Conservation (phyloP, 2,113 vertebrate species). For the Lampris megalopsis region DNA sequence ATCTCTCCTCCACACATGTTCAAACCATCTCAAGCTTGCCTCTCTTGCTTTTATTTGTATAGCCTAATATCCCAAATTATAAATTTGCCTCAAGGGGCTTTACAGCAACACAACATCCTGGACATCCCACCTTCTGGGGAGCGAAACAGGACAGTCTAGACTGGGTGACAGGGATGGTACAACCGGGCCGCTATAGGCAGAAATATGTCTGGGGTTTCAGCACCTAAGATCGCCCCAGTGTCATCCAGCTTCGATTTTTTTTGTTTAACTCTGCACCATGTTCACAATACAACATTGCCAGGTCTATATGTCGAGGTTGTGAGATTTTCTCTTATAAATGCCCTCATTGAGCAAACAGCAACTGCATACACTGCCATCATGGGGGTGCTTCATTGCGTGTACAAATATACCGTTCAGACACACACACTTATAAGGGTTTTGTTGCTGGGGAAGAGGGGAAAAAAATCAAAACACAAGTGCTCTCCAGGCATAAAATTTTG, state of each 20-base stretch:
- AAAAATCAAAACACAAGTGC: no score
- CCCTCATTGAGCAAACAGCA: constrained; percentile 7
- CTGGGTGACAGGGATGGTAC: no score
- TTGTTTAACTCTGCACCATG: constrained; percentile 5
- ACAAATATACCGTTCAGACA: not conserved
- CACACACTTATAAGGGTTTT: not conserved
- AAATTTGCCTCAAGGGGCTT: no score
- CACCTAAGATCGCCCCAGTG: not conserved
- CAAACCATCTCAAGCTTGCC: no score
- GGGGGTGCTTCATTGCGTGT: not conserved
- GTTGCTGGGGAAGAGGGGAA: no score
- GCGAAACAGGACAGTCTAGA: no score
- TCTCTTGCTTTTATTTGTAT: no score
- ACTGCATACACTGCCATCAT: not conserved
- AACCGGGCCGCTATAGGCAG: no score
- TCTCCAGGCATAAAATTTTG: not conserved
- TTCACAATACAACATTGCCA: constrained; percentile 2
- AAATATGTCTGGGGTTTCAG: not conserved
- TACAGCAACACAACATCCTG: no score
- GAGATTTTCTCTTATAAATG: not conserved
- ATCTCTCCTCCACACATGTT: no score
- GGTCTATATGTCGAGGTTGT: not conserved
- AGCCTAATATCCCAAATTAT: no score
- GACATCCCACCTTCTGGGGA: no score
- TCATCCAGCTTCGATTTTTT: not conserved